Percentiles rank a stretch among this genome's conserved stretches.
Evolutionary conservation across 2,113 vertebrate genomes (phyloP).

Genomic region (Alexandromys fortis): DNA sequence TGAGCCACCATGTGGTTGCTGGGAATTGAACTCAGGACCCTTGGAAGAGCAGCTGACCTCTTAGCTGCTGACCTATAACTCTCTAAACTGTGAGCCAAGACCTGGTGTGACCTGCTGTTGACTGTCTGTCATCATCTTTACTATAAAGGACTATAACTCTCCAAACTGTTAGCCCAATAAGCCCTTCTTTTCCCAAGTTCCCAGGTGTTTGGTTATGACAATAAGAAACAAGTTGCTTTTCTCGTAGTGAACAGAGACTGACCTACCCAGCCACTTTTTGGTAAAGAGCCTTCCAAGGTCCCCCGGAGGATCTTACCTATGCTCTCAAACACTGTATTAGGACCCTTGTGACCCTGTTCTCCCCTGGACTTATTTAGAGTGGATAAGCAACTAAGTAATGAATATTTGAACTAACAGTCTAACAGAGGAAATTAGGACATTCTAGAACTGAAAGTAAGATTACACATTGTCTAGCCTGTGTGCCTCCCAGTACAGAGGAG

Average conservation of each 20-base stretch:
- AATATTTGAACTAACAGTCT: background rate
- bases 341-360: background rate
- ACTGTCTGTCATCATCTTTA: background rate
- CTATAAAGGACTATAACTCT: background rate
- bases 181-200: too few species aligned
- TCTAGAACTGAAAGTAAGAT: conserved; percentile 5
- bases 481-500: background rate
- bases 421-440: background rate
- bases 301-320: background rate
- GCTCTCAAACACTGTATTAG: background rate
- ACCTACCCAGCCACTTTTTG: background rate
- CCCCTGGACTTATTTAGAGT: background rate
- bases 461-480: background rate
- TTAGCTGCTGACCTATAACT: too few species aligned
- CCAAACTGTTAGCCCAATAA: background rate
- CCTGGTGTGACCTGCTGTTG: background rate
- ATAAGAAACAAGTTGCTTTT: background rate
- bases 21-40: too few species aligned
- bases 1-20: too few species aligned
- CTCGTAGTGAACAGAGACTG: background rate
- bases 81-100: too few species aligned
- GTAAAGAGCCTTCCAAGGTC: background rate
- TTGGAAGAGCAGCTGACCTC: too few species aligned
- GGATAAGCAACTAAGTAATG: background rate
- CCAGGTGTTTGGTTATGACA: background rate